phyloP scores from a whole-genome alignment of 2,888 invertebrate genomes.

The Tigriopus californicus region DNA sequence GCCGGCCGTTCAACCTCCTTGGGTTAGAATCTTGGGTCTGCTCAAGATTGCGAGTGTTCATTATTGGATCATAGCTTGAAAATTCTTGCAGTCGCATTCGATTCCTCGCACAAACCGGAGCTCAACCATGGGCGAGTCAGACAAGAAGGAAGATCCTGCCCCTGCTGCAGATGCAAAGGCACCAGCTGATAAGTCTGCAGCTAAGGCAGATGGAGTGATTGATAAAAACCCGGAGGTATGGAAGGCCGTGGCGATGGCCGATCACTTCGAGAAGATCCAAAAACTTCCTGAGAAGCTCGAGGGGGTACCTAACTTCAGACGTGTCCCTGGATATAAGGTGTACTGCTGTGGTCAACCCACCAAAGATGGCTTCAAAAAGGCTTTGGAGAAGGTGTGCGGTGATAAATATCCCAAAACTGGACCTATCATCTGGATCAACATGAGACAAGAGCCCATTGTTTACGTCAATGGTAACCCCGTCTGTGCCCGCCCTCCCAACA shows the following conservation, averaged over 20 bases:
- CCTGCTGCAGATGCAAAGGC: too few species aligned
- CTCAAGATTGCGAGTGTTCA: too few species aligned
- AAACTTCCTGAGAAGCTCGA: conserved; percentile 15
- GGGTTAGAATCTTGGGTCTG: too few species aligned
- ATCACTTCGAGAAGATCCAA: conserved; percentile 16
- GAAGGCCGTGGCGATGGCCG: conserved; percentile 15
- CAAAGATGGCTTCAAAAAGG: conserved; percentile 15
- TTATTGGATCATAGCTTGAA: too few species aligned
- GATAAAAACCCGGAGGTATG: conserved; percentile 11
- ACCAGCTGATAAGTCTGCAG: too few species aligned
- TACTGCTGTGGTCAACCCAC: conserved; percentile 17
- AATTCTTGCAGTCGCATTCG: too few species aligned
- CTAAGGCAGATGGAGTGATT: too few species aligned
- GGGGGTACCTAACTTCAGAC: conserved; percentile 15
- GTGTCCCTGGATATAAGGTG: conserved; percentile 15
- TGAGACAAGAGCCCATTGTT: conserved; percentile 15
- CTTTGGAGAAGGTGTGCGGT: conserved; percentile 14
- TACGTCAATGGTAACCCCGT: conserved; percentile 16
- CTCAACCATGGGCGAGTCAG: too few species aligned
- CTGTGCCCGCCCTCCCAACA: conserved; percentile 15
- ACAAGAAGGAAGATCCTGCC: too few species aligned
- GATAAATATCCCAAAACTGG: conserved; percentile 15
- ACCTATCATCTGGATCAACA: conserved; percentile 15
- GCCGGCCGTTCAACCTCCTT: too few species aligned
- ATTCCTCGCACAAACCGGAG: too few species aligned